Conservation (phyloP, 2,113 vertebrate species). For the Monarcha castaneiventris region DNA sequence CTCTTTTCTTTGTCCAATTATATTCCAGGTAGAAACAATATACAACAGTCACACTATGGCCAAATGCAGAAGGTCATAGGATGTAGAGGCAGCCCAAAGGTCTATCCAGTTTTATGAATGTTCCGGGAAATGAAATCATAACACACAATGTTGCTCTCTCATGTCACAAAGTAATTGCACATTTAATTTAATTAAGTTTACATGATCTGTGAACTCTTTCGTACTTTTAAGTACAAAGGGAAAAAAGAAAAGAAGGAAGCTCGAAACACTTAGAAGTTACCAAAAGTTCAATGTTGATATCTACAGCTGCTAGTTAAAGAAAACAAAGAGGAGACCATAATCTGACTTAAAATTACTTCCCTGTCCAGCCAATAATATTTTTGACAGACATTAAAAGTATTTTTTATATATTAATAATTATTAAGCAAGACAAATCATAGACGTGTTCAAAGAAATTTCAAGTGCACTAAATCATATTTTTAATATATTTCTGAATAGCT, state of each 20-base stretch:
- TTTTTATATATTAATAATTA: neutral
- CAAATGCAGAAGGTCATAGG: neutral
- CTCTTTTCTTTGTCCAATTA: neutral
- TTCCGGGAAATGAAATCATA: neutral
- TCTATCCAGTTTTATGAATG: neutral
- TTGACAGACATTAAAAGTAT: neutral
- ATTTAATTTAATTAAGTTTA: neutral
- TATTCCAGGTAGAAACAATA: neutral
- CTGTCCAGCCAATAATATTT: neutral
- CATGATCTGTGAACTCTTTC: neutral
- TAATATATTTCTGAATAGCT: neutral
- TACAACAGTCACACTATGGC: neutral
- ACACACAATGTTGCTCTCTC: neutral
- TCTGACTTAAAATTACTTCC: neutral
- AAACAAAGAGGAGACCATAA: neutral
- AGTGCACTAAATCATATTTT: neutral
- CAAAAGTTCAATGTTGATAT: neutral
- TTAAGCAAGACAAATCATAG: neutral
- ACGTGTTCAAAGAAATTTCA: neutral
- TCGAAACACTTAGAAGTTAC: neutral
- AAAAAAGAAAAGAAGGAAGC: neutral
- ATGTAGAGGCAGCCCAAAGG: neutral
- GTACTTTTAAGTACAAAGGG: neutral
- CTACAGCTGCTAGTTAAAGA: neutral
- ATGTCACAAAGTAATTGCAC: neutral